Conservation (phyloP, 2,888 invertebrate genomes). For the Ceramica pisi region DNA sequence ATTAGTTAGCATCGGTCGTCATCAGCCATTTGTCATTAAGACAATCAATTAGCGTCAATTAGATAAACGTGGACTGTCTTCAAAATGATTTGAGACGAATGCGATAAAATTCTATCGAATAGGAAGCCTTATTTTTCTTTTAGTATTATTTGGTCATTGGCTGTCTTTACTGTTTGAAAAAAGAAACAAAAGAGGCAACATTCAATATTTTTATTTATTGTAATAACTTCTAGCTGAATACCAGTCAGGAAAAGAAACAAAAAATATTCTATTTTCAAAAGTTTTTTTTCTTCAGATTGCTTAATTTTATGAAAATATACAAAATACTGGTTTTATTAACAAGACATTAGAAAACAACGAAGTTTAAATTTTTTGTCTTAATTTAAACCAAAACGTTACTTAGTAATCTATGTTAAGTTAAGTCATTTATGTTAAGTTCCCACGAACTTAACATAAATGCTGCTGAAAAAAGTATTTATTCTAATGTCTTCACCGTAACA, state of each 20-base stretch:
- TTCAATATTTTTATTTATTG: constrained; percentile 13
- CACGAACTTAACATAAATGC: too few species aligned
- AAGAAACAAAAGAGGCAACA: neutral
- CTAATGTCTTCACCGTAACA: neutral
- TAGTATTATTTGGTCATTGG: neutral
- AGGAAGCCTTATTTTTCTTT: neutral
- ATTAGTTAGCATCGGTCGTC: constrained; percentile 26
- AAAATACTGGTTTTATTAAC: constrained; percentile 6
- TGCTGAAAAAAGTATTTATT: neutral
- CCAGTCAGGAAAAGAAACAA: neutral
- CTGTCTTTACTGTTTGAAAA: neutral
- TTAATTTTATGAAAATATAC: neutral
- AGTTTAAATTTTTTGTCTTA: constrained; percentile 1
- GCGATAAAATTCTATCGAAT: neutral
- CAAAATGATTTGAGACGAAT: constrained; percentile 7
- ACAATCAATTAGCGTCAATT: constrained; percentile 47
- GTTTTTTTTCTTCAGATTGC: too few species aligned
- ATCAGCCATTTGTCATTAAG: constrained; percentile 29
- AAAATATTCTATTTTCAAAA: constrained; percentile 8
- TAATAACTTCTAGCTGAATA: neutral
- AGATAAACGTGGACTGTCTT: constrained; percentile 25
- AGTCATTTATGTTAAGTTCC: too few species aligned
- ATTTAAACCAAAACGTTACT: too few species aligned
- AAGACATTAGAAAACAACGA: constrained; percentile 13
- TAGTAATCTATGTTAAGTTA: too few species aligned